phyloP scores from a whole-genome alignment of 2,888 invertebrate genomes.

The Standfussiana lucernea region DNA sequence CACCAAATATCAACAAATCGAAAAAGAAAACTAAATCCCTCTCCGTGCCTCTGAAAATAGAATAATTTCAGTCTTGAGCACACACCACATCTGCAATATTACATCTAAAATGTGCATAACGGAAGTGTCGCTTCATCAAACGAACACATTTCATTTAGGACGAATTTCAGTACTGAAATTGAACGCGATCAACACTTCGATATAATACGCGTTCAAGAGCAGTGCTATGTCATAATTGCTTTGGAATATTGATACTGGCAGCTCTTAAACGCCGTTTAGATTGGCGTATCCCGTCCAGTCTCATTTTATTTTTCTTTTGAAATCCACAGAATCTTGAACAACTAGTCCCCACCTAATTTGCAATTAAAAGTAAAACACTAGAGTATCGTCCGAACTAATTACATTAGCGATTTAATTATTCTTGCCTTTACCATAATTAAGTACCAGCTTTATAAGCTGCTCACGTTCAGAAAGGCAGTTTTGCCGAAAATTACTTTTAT shows the following conservation, averaged over 20 bases:
- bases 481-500: background rate
- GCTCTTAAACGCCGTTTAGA: background rate
- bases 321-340: background rate
- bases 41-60: constrained; percentile 18
- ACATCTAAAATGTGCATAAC: background rate
- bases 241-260: background rate
- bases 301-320: background rate
- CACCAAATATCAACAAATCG: background rate
- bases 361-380: background rate
- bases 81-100: constrained; percentile 3
- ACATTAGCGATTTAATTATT: constrained; percentile 37
- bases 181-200: background rate
- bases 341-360: background rate
- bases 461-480: constrained; percentile 1
- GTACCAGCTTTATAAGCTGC: constrained; percentile 5
- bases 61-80: constrained; percentile 16
- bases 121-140: background rate
- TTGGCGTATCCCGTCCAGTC: background rate
- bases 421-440: background rate
- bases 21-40: constrained; percentile 12
- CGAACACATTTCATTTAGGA: background rate
- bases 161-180: background rate
- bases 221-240: background rate
- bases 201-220: background rate
- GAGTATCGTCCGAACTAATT: constrained; percentile 18